phyloP scores from a whole-genome alignment of 2,797 vertebrate species.

The Anableps anableps region DNA sequence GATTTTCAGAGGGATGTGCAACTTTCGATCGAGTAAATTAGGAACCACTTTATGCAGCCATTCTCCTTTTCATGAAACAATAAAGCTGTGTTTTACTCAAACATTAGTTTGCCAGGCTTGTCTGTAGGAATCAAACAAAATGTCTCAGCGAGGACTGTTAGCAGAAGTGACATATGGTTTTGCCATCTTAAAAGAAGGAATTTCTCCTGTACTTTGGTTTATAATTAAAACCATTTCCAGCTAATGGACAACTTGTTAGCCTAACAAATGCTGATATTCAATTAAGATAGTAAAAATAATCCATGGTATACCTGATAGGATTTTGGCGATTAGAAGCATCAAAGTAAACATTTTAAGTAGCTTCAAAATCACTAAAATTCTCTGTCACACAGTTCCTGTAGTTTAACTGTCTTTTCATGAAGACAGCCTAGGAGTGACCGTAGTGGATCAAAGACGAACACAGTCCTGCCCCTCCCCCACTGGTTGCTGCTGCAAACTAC shows the following conservation, averaged over 20 bases:
- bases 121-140: neutral
- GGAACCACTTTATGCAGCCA: conserved; percentile 2
- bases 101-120: neutral
- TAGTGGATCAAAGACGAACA: too few species aligned
- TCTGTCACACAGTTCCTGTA: too few species aligned
- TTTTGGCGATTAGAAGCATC: too few species aligned
- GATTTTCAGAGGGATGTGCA: neutral
- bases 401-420: too few species aligned
- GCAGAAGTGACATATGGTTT: neutral
- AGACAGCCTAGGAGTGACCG: too few species aligned
- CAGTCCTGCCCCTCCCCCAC: neutral
- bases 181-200: neutral
- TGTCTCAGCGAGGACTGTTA: neutral
- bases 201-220: neutral
- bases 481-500: neutral
- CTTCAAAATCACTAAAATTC: neutral
- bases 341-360: neutral
- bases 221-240: neutral
- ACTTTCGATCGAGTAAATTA: conserved; percentile 14
- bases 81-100: neutral
- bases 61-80: conserved; percentile 3
- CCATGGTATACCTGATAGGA: too few species aligned
- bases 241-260: neutral
- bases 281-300: neutral
- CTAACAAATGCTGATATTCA: neutral